Evolutionary conservation across 2,888 invertebrate genomes (phyloP).

Genomic region (Tetropium fuscum): DNA sequence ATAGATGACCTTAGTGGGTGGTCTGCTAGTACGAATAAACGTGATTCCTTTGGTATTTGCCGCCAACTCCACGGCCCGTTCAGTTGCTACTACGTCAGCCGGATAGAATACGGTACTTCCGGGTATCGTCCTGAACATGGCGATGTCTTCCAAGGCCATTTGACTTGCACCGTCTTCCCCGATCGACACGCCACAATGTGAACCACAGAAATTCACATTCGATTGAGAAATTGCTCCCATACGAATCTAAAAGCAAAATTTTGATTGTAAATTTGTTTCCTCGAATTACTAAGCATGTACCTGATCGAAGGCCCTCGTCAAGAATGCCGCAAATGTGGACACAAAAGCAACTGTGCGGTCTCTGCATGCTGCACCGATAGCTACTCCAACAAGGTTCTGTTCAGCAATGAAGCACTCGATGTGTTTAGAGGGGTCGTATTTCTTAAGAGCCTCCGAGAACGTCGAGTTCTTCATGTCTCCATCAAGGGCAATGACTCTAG

Average conservation of each 20-base stretch:
- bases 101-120: slow-evolving; percentile 85
- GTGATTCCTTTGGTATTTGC: slow-evolving; percentile 94
- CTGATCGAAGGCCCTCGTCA: slow-evolving; percentile 97
- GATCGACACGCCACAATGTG: slow-evolving; percentile 98
- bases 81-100: slow-evolving; percentile 93
- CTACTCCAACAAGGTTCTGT: slow-evolving; percentile 97
- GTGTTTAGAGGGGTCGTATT: slow-evolving; percentile 79
- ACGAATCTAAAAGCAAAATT: slow-evolving; percentile 76
- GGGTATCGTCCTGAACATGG: slow-evolving; percentile 94
- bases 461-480: slow-evolving; percentile 99
- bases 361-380: slow-evolving; percentile 93
- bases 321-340: slow-evolving; percentile 98
- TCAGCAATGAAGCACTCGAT: slow-evolving; percentile 99
- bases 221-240: slow-evolving; percentile 99
- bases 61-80: slow-evolving; percentile 94
- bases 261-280: too few relatives aligned
- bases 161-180: slow-evolving; percentile 99
- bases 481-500: slow-evolving; percentile 93
- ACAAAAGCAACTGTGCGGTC: slow-evolving; percentile 94
- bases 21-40: slow-evolving; percentile 96
- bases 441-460: slow-evolving; percentile 91
- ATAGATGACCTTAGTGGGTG: slow-evolving; percentile 90
- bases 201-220: slow-evolving; percentile 96
- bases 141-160: slow-evolving; percentile 99
- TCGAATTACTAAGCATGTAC: slow-evolving; percentile 61